Percentiles rank a stretch among this genome's conserved stretches.
Conservation (phyloP, 1,140 invertebrate genomes). For the Heliconius nattereri region DNA sequence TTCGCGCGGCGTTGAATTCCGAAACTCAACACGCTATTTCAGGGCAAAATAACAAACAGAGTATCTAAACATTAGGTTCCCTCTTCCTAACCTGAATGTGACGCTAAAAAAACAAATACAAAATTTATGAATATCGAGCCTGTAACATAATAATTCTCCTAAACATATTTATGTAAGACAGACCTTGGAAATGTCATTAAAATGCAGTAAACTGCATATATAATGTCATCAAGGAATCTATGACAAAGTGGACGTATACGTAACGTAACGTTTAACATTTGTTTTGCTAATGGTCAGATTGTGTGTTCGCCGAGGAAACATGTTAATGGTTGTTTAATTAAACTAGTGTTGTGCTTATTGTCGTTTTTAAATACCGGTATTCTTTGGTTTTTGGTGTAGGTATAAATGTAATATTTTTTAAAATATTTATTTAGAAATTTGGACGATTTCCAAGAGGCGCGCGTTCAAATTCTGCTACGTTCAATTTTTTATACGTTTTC, state of each 20-base stretch:
- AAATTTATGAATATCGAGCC: background rate
- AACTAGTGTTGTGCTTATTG: background rate
- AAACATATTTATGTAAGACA: background rate
- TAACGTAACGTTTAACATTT: constrained; percentile 19
- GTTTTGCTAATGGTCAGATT: constrained; percentile 11
- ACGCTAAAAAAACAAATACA: too few relatives aligned
- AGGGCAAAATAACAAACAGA: too few relatives aligned
- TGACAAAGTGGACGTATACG: constrained; percentile 8
- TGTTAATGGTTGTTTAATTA: background rate
- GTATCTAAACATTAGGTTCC: too few relatives aligned
- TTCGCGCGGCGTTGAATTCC: too few relatives aligned
- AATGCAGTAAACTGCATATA: background rate
- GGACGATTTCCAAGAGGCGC: too few relatives aligned
- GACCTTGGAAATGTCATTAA: background rate
- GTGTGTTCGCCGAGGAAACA: background rate
- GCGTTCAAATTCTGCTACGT: too few relatives aligned
- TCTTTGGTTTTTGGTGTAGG: too few relatives aligned
- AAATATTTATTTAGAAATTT: too few relatives aligned
- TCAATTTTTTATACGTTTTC: too few relatives aligned
- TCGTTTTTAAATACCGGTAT: background rate
- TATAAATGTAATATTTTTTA: background rate
- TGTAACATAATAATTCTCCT: too few relatives aligned
- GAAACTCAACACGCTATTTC: too few relatives aligned
- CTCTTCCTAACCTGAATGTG: too few relatives aligned
- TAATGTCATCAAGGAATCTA: constrained; percentile 1